Percentiles rank a stretch among this genome's conserved stretches.
phyloP scores from a whole-genome alignment of 2,113 vertebrate genomes.

The Ailuropoda melanoleuca region DNA sequence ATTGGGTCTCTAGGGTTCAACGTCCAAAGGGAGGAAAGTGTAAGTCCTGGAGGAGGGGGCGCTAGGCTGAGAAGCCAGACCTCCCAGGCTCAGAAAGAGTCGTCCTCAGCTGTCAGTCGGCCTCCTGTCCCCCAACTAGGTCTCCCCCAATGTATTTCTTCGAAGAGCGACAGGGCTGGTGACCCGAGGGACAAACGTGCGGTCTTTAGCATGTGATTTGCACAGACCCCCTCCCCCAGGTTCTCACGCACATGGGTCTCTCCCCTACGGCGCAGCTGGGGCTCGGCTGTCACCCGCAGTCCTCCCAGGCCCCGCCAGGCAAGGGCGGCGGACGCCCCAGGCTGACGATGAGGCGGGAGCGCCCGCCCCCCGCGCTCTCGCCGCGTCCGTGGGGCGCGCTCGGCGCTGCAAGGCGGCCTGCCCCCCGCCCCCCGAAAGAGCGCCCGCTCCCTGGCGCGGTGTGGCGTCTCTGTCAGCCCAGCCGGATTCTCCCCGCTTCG shows the following conservation, averaged over 20 bases:
- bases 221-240: background rate
- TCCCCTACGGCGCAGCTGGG: background rate
- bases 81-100: background rate
- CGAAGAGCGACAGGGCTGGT: background rate
- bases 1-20: background rate
- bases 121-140: background rate
- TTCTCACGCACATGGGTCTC: background rate
- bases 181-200: background rate
- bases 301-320: background rate
- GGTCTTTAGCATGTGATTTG: background rate
- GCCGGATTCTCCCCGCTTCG: constrained; percentile 83
- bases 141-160: background rate
- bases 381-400: background rate
- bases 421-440: constrained; percentile 28
- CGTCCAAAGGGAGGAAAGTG: background rate
- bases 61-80: background rate
- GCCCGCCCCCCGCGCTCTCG: background rate
- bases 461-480: constrained; percentile 77
- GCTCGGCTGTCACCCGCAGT: background rate
- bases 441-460: constrained; percentile 58
- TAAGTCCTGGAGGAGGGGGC: background rate
- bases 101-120: background rate
- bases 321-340: background rate
- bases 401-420: background rate
- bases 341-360: background rate